These are phyloP conservation scores for Drosophila parabipectinata DNA, from an alignment of 1,140 invertebrate genomes.

Conservation along the genomic window DNA sequence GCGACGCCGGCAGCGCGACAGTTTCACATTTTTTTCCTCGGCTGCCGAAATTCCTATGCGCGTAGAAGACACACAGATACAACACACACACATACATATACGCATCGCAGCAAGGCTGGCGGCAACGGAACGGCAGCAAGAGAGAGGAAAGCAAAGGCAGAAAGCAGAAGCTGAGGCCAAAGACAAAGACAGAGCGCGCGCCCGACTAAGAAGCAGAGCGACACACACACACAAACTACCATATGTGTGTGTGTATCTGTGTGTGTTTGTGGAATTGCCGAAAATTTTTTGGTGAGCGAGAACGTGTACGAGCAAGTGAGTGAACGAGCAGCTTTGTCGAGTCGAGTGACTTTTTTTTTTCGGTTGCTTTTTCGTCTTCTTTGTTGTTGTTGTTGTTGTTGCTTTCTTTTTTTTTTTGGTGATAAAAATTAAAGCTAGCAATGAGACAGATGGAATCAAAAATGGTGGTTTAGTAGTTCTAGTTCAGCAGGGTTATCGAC, in stretches of 20 bases:
- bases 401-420: slow-evolving; percentile 1
- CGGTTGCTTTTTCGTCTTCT: slow-evolving; percentile 14
- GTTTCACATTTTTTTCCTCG: slow-evolving; percentile 36
- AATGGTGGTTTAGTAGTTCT: slow-evolving; percentile 1
- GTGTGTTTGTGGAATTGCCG: slow-evolving; percentile 39
- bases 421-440: slow-evolving; percentile 14
- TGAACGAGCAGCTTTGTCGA: slow-evolving; percentile 12
- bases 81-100: slow-evolving; percentile 9
- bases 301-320: neutral
- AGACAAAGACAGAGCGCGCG: slow-evolving; percentile 25
- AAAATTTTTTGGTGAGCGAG: slow-evolving; percentile 34
- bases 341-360: slow-evolving; percentile 25
- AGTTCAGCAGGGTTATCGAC: slow-evolving; percentile 5
- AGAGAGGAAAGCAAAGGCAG: slow-evolving; percentile 6
- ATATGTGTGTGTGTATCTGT: slow-evolving; percentile 10
- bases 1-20: slow-evolving; percentile 27
- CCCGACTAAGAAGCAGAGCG: slow-evolving; percentile 1
- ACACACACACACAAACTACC: neutral
- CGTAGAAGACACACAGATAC: slow-evolving; percentile 15
- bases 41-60: slow-evolving; percentile 68
- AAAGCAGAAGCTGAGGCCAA: slow-evolving; percentile 19
- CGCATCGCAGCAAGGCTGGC: neutral
- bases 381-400: neutral
- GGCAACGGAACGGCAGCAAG: neutral
- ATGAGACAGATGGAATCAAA: slow-evolving; percentile 25